A percentile compares a stretch with the other conserved stretches of the same genome.
phyloP scores from a whole-genome alignment of 2,888 invertebrate genomes.

The Prosapia bicincta region DNA sequence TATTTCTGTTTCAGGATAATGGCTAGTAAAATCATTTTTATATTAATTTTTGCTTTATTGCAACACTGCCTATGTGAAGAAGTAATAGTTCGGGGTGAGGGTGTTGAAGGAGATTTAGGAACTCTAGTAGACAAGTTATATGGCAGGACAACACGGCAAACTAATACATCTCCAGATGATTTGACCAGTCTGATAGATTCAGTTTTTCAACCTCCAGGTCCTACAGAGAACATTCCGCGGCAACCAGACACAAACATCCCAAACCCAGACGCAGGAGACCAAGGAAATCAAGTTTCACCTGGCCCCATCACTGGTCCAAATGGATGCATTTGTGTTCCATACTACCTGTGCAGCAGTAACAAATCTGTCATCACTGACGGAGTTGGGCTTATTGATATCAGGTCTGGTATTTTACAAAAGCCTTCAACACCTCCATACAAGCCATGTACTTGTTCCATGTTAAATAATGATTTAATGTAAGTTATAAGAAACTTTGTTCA shows the following conservation, averaged over 20 bases:
- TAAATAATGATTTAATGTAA: background rate
- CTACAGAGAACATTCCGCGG: background rate
- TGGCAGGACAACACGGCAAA: background rate
- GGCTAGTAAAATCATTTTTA: too few species aligned
- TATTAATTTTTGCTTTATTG: background rate
- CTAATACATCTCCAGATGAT: background rate
- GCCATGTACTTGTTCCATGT: constrained; percentile 23
- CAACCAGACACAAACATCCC: background rate
- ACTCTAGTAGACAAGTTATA: background rate
- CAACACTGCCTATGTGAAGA: background rate
- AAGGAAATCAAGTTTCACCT: background rate
- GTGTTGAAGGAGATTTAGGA: background rate
- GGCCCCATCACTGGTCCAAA: background rate
- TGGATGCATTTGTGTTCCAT: constrained; percentile 3
- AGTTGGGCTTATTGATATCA: background rate
- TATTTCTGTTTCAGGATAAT: too few species aligned
- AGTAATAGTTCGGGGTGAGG: background rate
- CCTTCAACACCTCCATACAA: constrained; percentile 37
- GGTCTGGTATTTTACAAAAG: constrained; percentile 30
- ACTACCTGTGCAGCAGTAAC: constrained; percentile 9
- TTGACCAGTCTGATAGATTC: background rate
- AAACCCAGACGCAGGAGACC: background rate
- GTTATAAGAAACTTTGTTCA: background rate
- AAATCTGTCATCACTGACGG: background rate
- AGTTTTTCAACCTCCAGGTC: background rate